Conservation (phyloP, 2,888 invertebrate species). For the Sphecodes monilicornis region DNA sequence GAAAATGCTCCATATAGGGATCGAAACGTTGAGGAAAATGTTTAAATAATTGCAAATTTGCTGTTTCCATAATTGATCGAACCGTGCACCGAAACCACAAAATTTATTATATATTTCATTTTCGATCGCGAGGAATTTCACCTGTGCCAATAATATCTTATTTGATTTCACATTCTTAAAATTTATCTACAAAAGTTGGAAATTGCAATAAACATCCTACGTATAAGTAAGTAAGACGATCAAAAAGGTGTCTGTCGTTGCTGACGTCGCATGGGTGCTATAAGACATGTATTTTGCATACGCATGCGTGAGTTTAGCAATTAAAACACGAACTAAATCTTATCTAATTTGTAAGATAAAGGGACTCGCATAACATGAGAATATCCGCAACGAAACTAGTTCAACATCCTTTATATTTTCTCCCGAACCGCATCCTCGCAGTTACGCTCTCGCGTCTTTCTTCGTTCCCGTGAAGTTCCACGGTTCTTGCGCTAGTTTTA, state of each 20-base stretch:
- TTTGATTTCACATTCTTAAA: too few relatives aligned
- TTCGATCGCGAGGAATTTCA: too few relatives aligned
- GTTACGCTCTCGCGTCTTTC: neutral
- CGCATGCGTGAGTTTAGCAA: too few relatives aligned
- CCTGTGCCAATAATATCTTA: too few relatives aligned
- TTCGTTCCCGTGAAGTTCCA: neutral
- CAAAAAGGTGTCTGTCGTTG: neutral
- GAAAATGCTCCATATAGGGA: too few relatives aligned
- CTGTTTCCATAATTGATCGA: too few relatives aligned
- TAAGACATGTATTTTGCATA: neutral
- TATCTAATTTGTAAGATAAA: neutral
- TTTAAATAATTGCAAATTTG: too few relatives aligned
- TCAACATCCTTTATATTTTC: neutral
- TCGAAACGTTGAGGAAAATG: too few relatives aligned
- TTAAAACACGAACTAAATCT: neutral
- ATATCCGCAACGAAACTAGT: neutral
- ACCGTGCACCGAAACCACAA: too few relatives aligned
- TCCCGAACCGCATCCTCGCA: neutral
- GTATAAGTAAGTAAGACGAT: neutral
- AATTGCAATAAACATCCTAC: too few relatives aligned
- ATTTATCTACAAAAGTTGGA: too few relatives aligned
- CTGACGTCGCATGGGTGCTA: neutral
- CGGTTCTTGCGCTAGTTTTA: conserved; percentile 39
- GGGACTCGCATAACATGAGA: neutral
- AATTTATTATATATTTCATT: too few relatives aligned